Base-by-base conservation (phyloP, 2,113 vertebrate genomes). In the Hirundichthys speculiger region DNA sequence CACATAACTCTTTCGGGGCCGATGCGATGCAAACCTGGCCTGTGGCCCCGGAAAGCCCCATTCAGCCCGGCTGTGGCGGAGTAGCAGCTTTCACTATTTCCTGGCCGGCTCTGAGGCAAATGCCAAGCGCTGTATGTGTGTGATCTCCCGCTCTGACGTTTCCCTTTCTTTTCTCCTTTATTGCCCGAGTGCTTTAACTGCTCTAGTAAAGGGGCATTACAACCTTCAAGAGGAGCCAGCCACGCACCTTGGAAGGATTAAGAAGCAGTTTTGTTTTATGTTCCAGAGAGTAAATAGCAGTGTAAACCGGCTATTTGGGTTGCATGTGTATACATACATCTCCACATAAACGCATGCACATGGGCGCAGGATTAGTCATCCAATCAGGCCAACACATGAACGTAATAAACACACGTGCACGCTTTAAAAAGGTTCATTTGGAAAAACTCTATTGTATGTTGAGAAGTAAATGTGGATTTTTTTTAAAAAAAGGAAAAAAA, bases 181-280 rank as follows among this genome's bases (percentile, higher is more conserved):
- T 70, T 81, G 66, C 73, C 61, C n/a, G 2, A 50, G 38, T 74
- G 51, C 71, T 86, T 84, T 86, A 88, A 86, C 73, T 49, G 73
- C 61, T 65, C 87, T 68, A 81, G 85, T 89, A 87, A 91, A 89
- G 64, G 74, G 64, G 78, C 21, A 77, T 91, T 86, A 84, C 72
- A 73, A 78, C 76, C 78, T 83, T 79, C 69, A 82, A 80, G 74
- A 64, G 65, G 78, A 87, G 88, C 85, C 86, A 83, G 75, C 64
- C 67, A 77, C 42, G 61, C 86, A 88, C 82, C 86, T 88, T 87
- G 86, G 73, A 88, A 73, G 82, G 76, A 91, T 89, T 89, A 89
- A 80, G 74, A 80, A 57, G 80, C 75, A 58, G 69, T 77, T 83
- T 72, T 71, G 64, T 86, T 87, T 77, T 82, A 84, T 80, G 75